Evolutionary conservation across 2,888 invertebrate species (phyloP), one percentile per base, ranked within the genome.

Genomic region (Clistopyga incitator): DNA sequence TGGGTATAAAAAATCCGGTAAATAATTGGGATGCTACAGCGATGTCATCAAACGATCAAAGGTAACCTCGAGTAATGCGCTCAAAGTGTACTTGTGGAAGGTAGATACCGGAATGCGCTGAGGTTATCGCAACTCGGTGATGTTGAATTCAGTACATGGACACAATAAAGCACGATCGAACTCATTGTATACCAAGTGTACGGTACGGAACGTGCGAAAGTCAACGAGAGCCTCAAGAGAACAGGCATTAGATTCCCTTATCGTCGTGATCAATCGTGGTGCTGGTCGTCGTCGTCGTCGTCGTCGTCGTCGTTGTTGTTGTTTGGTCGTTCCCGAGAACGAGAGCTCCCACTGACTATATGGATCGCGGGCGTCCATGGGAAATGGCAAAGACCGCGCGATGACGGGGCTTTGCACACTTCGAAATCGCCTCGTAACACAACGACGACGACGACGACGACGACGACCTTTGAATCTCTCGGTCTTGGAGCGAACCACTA

Each of bases 311-410:
- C 80, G 86, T 71, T 38, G 75, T 83, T 50, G 76, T 84, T 59
- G 80, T 79, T 83, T 45, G 80, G 47, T 64, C 75, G 75, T 84
- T 81, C 65, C 25, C 81, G 78, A 81, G 78, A 84, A 75, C 59
- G 74, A 72, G 64, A 88, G 88, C 89, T 88, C 88, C 87, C 86
- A 75, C 85, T 88, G 81, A 88, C 84, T 88, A 88, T 90, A 88
- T 89, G 86, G 88, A 87, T 88, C 80, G 79, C 61, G 72, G 42
- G 72, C 47, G 77, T 87, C 86, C 89, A 90, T 91, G 90, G 90
- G 90, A 91, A 91, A 90, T 89, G 88, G 90, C 90, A 90, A 88
- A 90, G 89, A 90, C 88, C 89, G 87, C 86, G 87, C 88, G 86
- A 85, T 84, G 89, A 86, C 68, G 47, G 18, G 64, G 13, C 20